Base-by-base conservation (phyloP, 2,113 vertebrate genomes). In the Stercorarius parasiticus region DNA sequence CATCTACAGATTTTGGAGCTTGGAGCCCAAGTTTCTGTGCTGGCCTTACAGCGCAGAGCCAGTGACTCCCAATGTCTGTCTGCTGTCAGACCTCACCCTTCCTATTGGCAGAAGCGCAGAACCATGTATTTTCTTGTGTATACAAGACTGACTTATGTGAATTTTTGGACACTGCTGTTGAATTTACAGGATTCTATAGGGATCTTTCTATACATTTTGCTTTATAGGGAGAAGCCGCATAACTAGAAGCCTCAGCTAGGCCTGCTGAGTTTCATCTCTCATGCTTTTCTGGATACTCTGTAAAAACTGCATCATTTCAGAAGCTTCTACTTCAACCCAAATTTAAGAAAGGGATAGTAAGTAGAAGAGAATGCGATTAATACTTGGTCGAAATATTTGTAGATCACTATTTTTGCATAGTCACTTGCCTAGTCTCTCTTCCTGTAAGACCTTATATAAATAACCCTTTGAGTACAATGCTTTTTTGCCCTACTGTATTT, bases 231-330 rank as follows among this genome's bases (percentile, higher is more conserved):
- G 42, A 91, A 89, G 45, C n/a, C 40, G 21, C 14, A 1, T 52
- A 96, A 61, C 36, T 47, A 36, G 69, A 87, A 71, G 83, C 56
- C 47, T 86, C 3, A 0, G 21, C 36, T 87, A 72, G 82, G 88
- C 94, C 76, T 95, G 49, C 50, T 95, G 52, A 92, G 52, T 96
- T 86, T 95, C 19, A 90, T 78, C 66, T 95, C 64, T 93, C 38
- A 25, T 80, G 34, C 92, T 59, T 65, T 70, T 76, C 67, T 82
- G 82, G 45, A 34, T 93, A 73, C n/a, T 42, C 67, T 78, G 30
- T 93, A 86, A 91, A 95, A 87, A 50, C 34, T 67, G 30, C 17
- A 0, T 86, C 29, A 69, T 84, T 86, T 94, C 70, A 66, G 64
- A 71, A 89, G 40, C 47, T 93, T 74, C 42, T 91, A 30, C 69